Conservation (phyloP, 2,797 vertebrate species). For the Notamacropus eugenii region DNA sequence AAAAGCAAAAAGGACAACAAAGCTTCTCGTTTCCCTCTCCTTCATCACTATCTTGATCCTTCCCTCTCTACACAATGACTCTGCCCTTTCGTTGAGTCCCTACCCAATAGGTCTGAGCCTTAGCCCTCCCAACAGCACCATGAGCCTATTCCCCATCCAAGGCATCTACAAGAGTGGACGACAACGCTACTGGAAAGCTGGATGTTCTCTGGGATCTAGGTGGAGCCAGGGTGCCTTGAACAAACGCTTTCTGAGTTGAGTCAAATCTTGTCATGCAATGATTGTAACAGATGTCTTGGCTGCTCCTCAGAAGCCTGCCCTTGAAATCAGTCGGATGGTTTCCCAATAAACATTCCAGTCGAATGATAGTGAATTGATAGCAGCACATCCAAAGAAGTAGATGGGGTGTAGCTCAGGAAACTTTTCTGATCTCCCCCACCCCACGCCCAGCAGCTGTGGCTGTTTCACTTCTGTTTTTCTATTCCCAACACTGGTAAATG, state of each 20-base stretch:
- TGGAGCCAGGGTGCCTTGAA: background rate
- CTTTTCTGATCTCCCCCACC: background rate
- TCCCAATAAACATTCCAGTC: background rate
- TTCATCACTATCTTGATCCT: background rate
- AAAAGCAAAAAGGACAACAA: background rate
- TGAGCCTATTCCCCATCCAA: background rate
- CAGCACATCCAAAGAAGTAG: background rate
- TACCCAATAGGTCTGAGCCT: too few species aligned
- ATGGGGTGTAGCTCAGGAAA: background rate
- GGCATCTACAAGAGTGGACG: background rate
- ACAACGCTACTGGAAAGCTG: background rate
- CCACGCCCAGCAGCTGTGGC: too few species aligned
- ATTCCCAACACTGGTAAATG: background rate
- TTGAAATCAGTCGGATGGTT: background rate
- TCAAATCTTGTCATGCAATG: background rate
- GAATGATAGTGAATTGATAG: background rate
- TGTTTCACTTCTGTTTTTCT: background rate
- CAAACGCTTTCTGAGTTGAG: background rate
- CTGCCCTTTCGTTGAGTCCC: too few species aligned
- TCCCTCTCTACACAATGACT: background rate
- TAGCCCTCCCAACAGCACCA: background rate
- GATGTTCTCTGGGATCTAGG: background rate
- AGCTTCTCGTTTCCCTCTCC: background rate
- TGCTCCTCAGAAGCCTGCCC: background rate
- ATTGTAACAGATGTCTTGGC: background rate